These are phyloP conservation scores for Dromococcyx pavoninus DNA, from an alignment of 2,797 vertebrate species.

Conservation along the genomic window DNA sequence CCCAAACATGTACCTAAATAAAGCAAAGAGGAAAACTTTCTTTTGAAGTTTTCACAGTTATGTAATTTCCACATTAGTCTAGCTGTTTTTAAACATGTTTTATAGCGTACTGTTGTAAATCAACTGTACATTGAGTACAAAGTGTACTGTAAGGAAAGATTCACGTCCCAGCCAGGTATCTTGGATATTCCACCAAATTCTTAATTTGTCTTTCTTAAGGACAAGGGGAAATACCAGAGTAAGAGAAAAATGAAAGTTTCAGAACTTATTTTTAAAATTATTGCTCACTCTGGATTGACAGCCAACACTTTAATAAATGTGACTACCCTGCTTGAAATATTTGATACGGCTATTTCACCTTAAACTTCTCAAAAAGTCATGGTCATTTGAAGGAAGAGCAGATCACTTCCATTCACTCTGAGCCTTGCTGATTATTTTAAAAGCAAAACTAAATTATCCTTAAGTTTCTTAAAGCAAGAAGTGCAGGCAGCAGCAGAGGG, in stretches of 20 bases:
- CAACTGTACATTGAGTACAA: not conserved
- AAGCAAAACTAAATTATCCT: not conserved
- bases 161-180: not conserved
- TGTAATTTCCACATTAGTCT: not conserved
- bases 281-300: not conserved
- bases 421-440: not conserved
- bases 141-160: not conserved
- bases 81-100: slow-evolving; percentile 11
- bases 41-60: slow-evolving; percentile 50
- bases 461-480: not conserved
- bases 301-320: not conserved
- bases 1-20: not conserved
- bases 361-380: not conserved
- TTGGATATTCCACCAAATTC: not conserved
- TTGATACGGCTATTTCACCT: not conserved
- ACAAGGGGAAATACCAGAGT: not conserved
- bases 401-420: not conserved
- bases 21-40: not conserved
- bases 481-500: not conserved
- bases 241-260: not conserved
- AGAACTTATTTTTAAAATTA: not conserved
- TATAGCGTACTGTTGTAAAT: not conserved
- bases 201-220: too few relatives aligned
- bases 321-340: not conserved
- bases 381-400: not conserved